phyloP scores from a whole-genome alignment of 2,888 invertebrate genomes.

The Kryphioiulus occultus region DNA sequence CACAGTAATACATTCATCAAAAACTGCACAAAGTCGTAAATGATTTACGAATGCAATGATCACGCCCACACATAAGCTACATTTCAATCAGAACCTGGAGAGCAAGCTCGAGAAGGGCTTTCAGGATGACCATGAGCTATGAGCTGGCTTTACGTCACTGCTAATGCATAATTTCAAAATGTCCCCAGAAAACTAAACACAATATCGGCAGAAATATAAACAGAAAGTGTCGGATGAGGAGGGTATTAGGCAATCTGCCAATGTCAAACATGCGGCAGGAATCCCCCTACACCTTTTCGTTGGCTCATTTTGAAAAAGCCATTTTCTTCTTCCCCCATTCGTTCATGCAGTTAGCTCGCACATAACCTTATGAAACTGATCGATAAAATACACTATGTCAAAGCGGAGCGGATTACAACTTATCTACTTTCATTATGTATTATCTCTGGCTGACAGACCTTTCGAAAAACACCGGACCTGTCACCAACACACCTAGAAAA shows the following conservation, averaged over 20 bases:
- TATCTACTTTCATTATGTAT: slow-evolving; percentile 12
- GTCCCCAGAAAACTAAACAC: background rate
- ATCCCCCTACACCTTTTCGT: slow-evolving; percentile 28
- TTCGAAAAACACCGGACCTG: background rate
- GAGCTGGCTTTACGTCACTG: background rate
- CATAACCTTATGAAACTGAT: slow-evolving; percentile 24
- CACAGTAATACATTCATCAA: background rate
- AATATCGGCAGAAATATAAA: slow-evolving; percentile 28
- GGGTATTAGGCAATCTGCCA: slow-evolving; percentile 32
- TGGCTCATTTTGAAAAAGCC: slow-evolving; percentile 18
- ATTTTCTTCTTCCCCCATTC: slow-evolving; percentile 2
- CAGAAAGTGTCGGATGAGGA: slow-evolving; percentile 21
- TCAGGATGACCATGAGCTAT: background rate
- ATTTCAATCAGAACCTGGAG: background rate
- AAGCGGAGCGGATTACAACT: background rate
- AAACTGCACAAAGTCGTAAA: slow-evolving; percentile 24
- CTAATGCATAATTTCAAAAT: background rate
- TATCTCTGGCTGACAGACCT: slow-evolving; percentile 21
- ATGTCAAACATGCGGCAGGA: slow-evolving; percentile 15
- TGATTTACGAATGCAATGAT: background rate
- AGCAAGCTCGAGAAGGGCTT: background rate
- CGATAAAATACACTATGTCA: slow-evolving; percentile 40
- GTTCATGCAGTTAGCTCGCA: slow-evolving; percentile 9
- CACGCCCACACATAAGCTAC: too few species aligned
- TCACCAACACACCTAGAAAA: background rate